Percentiles rank a stretch among this genome's conserved stretches.
Conservation (phyloP, 2,797 vertebrate species). For the Gobionotothen gibberifrons region DNA sequence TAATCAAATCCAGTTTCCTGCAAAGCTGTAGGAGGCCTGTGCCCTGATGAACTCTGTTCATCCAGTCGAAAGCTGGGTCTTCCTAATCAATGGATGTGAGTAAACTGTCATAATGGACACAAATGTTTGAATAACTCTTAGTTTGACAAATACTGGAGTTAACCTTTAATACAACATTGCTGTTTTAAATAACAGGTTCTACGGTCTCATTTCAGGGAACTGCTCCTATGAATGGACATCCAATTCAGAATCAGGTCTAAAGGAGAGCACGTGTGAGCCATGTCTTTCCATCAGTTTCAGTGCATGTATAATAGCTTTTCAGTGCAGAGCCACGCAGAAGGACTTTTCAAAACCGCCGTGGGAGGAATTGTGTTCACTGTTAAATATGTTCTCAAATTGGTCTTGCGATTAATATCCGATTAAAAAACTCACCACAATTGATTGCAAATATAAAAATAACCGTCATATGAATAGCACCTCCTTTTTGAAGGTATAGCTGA, state of each 20-base stretch:
- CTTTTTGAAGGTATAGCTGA: not conserved
- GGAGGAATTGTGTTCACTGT: slow-evolving; percentile 3
- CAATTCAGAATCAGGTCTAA: not conserved
- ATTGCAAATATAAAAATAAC: not conserved
- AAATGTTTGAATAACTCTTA: not conserved
- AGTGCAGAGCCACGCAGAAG: slow-evolving; percentile 16
- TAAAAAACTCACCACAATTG: too few relatives aligned
- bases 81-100: not conserved
- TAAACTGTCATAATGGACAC: not conserved
- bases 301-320: not conserved
- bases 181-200: not conserved
- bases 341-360: slow-evolving; percentile 31
- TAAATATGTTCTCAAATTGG: slow-evolving; percentile 39
- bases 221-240: slow-evolving; percentile 8
- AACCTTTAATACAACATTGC: not conserved
- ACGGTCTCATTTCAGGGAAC: not conserved
- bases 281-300: not conserved
- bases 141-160: slow-evolving; percentile 1
- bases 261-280: not conserved
- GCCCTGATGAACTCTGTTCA: not conserved
- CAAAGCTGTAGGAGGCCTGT: not conserved
- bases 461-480: not conserved
- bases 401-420: slow-evolving; percentile 56
- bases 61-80: not conserved
- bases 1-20: slow-evolving; percentile 28